Evolutionary conservation across 2,888 invertebrate species (phyloP).

Genomic region (Brachyptera risi): DNA sequence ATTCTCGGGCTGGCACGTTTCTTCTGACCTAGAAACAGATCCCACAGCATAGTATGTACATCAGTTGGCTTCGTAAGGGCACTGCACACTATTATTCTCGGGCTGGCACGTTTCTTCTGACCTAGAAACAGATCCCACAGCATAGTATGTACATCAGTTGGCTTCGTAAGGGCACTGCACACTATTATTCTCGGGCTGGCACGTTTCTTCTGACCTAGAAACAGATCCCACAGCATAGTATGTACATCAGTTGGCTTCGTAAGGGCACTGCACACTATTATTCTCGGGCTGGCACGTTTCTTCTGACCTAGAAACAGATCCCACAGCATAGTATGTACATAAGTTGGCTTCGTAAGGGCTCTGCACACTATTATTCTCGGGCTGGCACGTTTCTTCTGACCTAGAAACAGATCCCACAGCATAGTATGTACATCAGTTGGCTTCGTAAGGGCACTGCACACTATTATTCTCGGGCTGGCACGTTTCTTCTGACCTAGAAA

Average conservation of each 20-base stretch:
- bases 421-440: too few relatives aligned
- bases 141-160: too few relatives aligned
- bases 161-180: neutral
- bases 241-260: neutral
- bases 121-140: too few relatives aligned
- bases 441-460: neutral
- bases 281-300: neutral
- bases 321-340: too few relatives aligned
- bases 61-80: neutral
- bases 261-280: neutral
- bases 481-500: neutral
- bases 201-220: neutral
- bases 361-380: neutral
- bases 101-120: neutral
- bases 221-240: too few relatives aligned
- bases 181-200: neutral
- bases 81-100: neutral
- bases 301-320: neutral
- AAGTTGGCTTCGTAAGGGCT: neutral
- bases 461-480: neutral
- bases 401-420: too few relatives aligned
- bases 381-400: neutral
- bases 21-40: neutral
- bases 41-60: too few relatives aligned
- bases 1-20: neutral